Conservation (phyloP, 2,113 vertebrate species). For the Sphyrna mokarran region DNA sequence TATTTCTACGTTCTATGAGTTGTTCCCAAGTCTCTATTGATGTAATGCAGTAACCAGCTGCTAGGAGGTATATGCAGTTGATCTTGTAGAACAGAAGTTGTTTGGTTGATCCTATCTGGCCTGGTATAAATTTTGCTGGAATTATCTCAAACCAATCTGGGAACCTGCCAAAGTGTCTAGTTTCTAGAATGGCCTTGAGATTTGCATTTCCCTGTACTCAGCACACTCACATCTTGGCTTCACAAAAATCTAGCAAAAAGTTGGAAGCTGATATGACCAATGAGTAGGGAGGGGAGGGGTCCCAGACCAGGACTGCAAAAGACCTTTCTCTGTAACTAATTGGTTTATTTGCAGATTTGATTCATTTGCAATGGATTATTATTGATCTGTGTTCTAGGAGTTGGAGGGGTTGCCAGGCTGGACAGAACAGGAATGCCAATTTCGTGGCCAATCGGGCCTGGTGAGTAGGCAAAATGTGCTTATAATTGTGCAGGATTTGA, state of each 20-base stretch:
- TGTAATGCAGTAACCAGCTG: background rate
- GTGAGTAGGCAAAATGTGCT: background rate
- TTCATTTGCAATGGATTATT: background rate
- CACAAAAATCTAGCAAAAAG: background rate
- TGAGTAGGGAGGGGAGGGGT: accelerated
- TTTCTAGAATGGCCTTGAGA: background rate
- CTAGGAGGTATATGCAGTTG: background rate
- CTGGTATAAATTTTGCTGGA: background rate
- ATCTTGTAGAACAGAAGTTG: background rate
- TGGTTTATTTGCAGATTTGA: background rate
- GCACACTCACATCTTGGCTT: background rate
- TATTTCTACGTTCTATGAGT: too few species aligned
- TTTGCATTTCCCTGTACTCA: background rate
- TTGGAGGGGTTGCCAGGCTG: background rate
- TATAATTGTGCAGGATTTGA: background rate
- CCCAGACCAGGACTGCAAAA: background rate
- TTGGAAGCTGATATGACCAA: background rate
- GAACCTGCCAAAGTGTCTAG: background rate
- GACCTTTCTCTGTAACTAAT: background rate
- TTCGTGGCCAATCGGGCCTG: background rate
- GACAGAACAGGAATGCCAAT: background rate
- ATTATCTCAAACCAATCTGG: background rate
- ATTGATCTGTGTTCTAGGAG: background rate
- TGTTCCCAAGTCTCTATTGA: background rate
- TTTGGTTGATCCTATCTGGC: background rate